Conservation (phyloP, 2,113 vertebrate genomes). For the Datnioides undecimradiatus region DNA sequence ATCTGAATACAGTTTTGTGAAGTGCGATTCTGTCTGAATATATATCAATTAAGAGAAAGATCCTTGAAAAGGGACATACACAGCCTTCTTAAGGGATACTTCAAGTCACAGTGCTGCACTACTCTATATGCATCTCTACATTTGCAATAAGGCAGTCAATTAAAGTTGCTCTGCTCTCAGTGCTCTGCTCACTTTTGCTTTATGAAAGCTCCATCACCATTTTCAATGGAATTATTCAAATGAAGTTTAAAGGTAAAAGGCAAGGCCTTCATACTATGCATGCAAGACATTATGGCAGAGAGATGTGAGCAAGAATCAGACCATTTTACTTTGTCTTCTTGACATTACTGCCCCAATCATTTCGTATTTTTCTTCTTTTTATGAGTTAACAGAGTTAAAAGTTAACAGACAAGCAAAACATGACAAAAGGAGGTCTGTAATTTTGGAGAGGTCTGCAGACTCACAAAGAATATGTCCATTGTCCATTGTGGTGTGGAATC, state of each 20-base stretch:
- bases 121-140: not conserved
- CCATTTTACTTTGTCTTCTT: not conserved
- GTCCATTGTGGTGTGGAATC: not conserved
- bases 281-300: not conserved
- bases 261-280: not conserved
- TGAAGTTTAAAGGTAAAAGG: not conserved
- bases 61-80: not conserved
- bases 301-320: not conserved
- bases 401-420: not conserved
- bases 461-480: not conserved
- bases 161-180: conserved; percentile 6
- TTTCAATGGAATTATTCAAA: not conserved
- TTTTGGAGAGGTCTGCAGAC: not conserved
- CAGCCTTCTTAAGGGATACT: not conserved
- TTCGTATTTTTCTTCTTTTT: not conserved
- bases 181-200: not conserved
- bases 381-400: not conserved
- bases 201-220: not conserved
- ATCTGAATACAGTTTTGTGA: not conserved
- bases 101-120: not conserved
- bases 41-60: not conserved
- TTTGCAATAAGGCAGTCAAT: not conserved
- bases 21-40: not conserved
- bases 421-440: not conserved
- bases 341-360: not conserved